Conservation (phyloP, 2,797 vertebrate species). For the Malurus splendens region DNA sequence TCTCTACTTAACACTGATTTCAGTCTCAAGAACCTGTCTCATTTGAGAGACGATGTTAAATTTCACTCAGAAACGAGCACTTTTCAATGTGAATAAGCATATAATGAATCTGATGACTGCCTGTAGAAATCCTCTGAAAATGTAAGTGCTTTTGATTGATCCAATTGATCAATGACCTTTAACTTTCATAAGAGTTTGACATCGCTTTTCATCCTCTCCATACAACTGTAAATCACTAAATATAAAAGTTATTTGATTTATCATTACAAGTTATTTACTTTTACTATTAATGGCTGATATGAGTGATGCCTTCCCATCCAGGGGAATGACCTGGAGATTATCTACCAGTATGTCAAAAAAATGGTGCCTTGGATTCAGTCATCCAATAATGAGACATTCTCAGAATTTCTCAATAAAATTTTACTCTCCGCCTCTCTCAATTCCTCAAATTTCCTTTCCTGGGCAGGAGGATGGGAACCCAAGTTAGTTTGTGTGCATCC, state of each 20-base stretch:
- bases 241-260: neutral
- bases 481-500: neutral
- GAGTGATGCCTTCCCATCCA: neutral
- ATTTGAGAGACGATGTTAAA: neutral
- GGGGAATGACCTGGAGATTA: neutral
- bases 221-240: neutral
- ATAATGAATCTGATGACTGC: neutral
- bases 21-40: neutral
- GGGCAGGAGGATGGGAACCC: neutral
- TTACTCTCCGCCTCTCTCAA: neutral
- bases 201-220: neutral
- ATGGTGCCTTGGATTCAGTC: neutral
- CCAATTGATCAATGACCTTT: neutral
- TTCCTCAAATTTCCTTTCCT: neutral
- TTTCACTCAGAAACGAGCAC: neutral
- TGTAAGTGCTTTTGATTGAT: neutral
- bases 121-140: neutral
- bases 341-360: neutral
- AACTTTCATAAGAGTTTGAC: neutral
- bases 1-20: neutral
- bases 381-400: neutral
- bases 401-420: neutral
- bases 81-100: neutral
- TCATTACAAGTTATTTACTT: neutral
- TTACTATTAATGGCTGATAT: neutral